phyloP scores from a whole-genome alignment of 2,113 vertebrate genomes.

The Toxotes jaculatrix region DNA sequence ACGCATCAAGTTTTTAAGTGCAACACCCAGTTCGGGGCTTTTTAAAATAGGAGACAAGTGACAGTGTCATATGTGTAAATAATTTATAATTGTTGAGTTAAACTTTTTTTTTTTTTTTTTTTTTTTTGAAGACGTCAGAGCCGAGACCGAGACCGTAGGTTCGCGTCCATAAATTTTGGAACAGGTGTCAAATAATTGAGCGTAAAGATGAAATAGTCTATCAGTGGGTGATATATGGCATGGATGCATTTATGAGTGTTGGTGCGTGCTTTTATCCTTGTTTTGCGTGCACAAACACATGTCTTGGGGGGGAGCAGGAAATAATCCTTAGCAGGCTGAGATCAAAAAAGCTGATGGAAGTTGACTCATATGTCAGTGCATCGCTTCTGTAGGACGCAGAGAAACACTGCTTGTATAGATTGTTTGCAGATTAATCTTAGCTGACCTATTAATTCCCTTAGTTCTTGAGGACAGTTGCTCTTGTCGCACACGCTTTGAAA shows the following conservation, averaged over 20 bases:
- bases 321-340: constrained; percentile 78
- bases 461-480: constrained; percentile 50
- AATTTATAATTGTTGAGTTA: constrained; percentile 33
- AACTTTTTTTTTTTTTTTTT: constrained; percentile 25
- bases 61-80: constrained; percentile 19
- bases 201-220: constrained; percentile 76
- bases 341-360: constrained; percentile 73
- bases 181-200: constrained; percentile 79
- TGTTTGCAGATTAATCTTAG: constrained; percentile 53
- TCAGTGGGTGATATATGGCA: constrained; percentile 75
- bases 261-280: constrained; percentile 76
- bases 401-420: constrained; percentile 39
- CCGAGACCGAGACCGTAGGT: constrained; percentile 19
- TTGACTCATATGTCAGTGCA: constrained; percentile 69
- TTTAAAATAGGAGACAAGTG: constrained; percentile 19
- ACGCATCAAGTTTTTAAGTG: constrained; percentile 58
- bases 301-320: constrained; percentile 74
- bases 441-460: constrained; percentile 67
- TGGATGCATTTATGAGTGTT: constrained; percentile 76
- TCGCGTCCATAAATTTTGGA: constrained; percentile 65
- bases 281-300: constrained; percentile 77
- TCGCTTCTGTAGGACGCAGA: constrained; percentile 63
- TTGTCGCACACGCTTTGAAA: constrained; percentile 43
- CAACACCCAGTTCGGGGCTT: constrained; percentile 14
- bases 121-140: constrained; percentile 7